Base-by-base conservation (phyloP, 2,888 invertebrate species). In the Dugesia japonica region DNA sequence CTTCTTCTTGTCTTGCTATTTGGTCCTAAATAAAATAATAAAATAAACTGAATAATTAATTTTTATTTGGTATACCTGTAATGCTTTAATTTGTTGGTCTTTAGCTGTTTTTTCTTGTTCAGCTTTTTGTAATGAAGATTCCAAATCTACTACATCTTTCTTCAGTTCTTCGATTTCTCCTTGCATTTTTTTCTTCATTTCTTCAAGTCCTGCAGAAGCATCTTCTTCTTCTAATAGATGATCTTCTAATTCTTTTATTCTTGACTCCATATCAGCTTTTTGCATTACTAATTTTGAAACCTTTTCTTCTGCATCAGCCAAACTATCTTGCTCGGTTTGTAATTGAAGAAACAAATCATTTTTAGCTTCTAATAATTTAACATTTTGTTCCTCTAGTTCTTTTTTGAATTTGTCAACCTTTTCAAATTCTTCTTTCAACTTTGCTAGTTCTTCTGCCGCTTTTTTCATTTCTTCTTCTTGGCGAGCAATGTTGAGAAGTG, bases 391-490 rank as follows among this genome's bases (percentile, higher is more conserved):
- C 87, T 99, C 97, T 82, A 94, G 88, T 85, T 97, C 95, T 87
- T 95, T 94, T 87, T 95, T 91, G 83, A 92, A 89, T 85, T 97
- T 95, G 87, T 93, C 92, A 86, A 94, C 92, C 87, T 90, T 91
- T 84, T 92, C 92, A 85, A 92, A 90, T 81, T 91, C 91, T 85
- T 93, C 94, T 87, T 93, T 91, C 81, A 92, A 91, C 87, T 93
- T 93, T 85, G 89, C 89, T 80, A 94, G 91, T 87, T 94, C 94
- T 88, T 97, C 97, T 87, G 95, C 94, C 86, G 94, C 82, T 81
- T 82, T 93, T 87, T 93, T 94, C 87, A 98, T 90, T 88, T 98
- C 95, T 88, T 98, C 98, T 88, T 97, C 97, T 88, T 94, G 89
- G 84, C 94, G 92, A 86, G 91, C 92, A 88, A 93, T 92, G 89